Evolutionary conservation across 2,888 invertebrate species (phyloP), one percentile per base, ranked within the genome.

Genomic region (Gymnoscelis rufifasciata): DNA sequence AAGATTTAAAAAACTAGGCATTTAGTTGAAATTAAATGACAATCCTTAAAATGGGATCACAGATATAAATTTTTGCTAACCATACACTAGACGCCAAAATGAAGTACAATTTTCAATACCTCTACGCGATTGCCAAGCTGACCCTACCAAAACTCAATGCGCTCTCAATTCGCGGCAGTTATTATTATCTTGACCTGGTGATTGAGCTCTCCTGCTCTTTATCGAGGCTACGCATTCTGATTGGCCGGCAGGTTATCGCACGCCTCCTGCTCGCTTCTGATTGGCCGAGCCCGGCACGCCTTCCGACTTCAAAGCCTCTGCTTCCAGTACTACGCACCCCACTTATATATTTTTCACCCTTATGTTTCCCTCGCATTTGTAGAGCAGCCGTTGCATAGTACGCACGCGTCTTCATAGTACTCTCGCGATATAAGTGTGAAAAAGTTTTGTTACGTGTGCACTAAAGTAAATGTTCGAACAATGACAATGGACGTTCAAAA

Each of bases 401-500:
- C 87, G 87, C 84, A 86, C 88, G 84, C 83, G 78, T 80, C 66
- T 67, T 61, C 48, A 57, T 51, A 41, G 43, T 54, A 52, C 59
- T 58, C 54, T 57, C 74, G 78, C 87, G 86, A 83, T 75, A 81
- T 75, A 87, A 84, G 84, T 83, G 83, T 64, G 44, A 72, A 87
- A 87, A 87, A 87, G 80, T 86, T 87, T 70, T 56, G 74, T 74
- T 60, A 68, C 51, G 62, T 69, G 80, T 76, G 77, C 64, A 63
- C 46, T 60, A 64, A 59, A 68, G 65, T 84, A 82, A 82, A 86
- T 86, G 84, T 73, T 27, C 59, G 72, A 77, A 89, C 83, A 71
- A 92, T 92, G 91, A 92, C 92, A 83, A 93, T 93, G 93, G 93
- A 93, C 89, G 89, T 91, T 81, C 89, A 89, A 78, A 88, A 87